phyloP scores from a whole-genome alignment of 2,888 invertebrate genomes.

The Metellina segmentata region DNA sequence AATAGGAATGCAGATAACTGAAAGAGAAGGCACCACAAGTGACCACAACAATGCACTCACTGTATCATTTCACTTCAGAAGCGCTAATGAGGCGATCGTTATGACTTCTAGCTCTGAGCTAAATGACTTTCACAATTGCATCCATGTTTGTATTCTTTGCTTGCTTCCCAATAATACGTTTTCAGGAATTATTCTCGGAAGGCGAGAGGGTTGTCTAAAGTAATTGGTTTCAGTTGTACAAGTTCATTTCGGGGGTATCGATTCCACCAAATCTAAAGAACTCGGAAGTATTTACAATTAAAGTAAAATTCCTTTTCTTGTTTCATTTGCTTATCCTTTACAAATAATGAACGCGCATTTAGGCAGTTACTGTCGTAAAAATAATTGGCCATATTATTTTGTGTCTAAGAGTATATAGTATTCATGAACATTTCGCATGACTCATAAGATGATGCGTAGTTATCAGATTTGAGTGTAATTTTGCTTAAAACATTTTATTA shows the following conservation, averaged over 20 bases:
- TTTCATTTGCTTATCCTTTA: not conserved
- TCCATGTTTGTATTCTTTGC: constrained; percentile 17
- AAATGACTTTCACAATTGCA: constrained; percentile 21
- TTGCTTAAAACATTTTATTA: too few species aligned
- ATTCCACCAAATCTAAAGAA: constrained; percentile 37
- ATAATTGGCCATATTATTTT: not conserved
- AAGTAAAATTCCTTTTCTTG: constrained; percentile 1
- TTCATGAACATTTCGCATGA: too few species aligned
- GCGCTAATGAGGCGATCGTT: constrained; percentile 18
- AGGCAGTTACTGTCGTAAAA: not conserved
- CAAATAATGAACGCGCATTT: not conserved
- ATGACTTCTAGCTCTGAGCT: constrained; percentile 16
- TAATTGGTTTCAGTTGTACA: constrained; percentile 33
- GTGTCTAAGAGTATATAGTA: not conserved
- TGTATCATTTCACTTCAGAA: not conserved
- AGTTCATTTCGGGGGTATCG: constrained; percentile 14
- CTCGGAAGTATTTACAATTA: constrained; percentile 31
- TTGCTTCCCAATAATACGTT: constrained; percentile 33
- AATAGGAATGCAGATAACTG: not conserved
- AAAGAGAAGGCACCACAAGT: not conserved
- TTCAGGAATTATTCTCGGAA: constrained; percentile 18
- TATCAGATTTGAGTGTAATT: too few species aligned
- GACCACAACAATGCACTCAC: constrained; percentile 28
- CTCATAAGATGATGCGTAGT: too few species aligned
- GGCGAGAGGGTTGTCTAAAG: constrained; percentile 24